Evolutionary conservation across 2,797 vertebrate species (phyloP).

Genomic region (Pyrocephalus nanus): DNA sequence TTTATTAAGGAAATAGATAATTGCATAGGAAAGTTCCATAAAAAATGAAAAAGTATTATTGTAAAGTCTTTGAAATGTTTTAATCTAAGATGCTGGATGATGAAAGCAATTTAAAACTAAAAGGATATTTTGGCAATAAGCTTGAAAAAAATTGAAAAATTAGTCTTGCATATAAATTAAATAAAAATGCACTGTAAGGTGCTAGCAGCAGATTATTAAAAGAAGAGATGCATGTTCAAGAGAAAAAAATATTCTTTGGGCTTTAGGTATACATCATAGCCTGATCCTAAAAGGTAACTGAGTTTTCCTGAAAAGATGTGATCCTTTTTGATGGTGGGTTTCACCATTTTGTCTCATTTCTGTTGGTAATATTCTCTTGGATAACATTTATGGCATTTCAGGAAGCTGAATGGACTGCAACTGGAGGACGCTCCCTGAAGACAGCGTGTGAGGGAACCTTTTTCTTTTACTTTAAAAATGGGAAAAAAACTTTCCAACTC

Average conservation of each 20-base stretch:
- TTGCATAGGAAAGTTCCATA: neutral
- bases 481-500: too few relatives aligned
- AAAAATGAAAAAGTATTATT: constrained; percentile 15
- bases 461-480: too few relatives aligned
- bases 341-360: neutral
- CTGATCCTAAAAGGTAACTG: neutral
- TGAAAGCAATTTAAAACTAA: neutral
- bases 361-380: neutral
- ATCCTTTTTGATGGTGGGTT: neutral
- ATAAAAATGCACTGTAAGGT: neutral
- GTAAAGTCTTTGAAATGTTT: neutral
- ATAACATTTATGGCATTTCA: neutral
- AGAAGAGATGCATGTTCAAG: neutral
- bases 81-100: neutral
- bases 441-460: too few relatives aligned
- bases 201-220: neutral
- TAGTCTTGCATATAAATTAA: neutral
- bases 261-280: neutral
- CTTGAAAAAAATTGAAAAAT: neutral
- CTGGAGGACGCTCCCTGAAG: too few relatives aligned
- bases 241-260: neutral
- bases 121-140: neutral
- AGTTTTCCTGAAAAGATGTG: neutral
- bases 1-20: constrained; percentile 17
- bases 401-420: neutral